A percentile compares a stretch with the other conserved stretches of the same genome.
These are phyloP conservation scores for Hylaeus anthracinus DNA, from an alignment of 1,140 invertebrate species.

Conservation along the genomic window DNA sequence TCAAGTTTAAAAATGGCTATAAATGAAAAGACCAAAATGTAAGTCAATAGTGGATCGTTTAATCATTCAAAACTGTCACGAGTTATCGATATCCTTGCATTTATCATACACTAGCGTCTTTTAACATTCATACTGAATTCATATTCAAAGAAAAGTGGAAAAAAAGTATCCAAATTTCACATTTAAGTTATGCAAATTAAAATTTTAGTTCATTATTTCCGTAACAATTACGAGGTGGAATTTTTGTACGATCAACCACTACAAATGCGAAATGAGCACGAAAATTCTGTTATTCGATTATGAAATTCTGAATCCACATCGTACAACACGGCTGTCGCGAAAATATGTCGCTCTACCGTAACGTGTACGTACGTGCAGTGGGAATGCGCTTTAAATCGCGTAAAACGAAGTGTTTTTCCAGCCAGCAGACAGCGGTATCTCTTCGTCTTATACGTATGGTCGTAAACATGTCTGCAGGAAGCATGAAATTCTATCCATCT, in stretches of 20 bases:
- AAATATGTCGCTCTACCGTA: not conserved
- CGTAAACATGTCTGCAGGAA: not conserved
- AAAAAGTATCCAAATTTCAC: too few species aligned
- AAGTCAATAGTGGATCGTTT: too few species aligned
- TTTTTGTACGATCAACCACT: not conserved
- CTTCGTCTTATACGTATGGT: not conserved
- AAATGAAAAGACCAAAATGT: too few species aligned
- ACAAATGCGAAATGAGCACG: not conserved
- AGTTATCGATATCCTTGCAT: too few species aligned
- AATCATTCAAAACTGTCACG: too few species aligned
- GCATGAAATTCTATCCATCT: not conserved
- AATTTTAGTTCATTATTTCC: not conserved
- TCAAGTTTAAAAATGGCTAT: too few species aligned
- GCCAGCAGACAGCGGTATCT: not conserved
- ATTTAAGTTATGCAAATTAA: not conserved
- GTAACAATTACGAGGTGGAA: not conserved
- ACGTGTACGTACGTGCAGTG: not conserved
- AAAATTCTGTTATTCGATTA: not conserved
- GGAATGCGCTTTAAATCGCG: conserved; percentile 5
- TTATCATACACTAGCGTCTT: too few species aligned
- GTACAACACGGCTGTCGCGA: not conserved
- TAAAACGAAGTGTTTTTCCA: conserved; percentile 7
- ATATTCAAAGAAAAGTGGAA: too few species aligned
- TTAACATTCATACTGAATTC: too few species aligned
- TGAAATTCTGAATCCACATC: not conserved